Conservation (phyloP, 2,888 invertebrate species). For the Gibbula magus region DNA sequence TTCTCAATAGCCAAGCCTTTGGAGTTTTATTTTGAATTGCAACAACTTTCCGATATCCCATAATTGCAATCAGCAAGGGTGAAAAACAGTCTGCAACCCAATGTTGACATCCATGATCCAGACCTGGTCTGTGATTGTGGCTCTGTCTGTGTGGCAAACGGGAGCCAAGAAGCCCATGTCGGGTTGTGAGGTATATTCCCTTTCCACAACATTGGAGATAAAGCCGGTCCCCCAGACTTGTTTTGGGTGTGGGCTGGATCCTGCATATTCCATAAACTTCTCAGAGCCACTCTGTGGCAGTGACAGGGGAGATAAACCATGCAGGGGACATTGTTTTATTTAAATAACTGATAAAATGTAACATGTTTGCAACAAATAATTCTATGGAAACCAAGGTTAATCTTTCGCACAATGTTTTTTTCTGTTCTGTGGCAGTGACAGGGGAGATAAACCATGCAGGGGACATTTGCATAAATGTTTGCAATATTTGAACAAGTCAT, state of each 20-base stretch:
- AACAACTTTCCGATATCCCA: too few species aligned
- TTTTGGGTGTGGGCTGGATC: constrained; percentile 23
- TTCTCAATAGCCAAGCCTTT: too few species aligned
- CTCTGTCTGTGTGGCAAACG: constrained; percentile 4
- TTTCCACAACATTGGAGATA: constrained; percentile 29
- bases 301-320: constrained; percentile 24
- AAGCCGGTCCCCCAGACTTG: constrained; percentile 24
- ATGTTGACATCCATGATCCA: constrained; percentile 34
- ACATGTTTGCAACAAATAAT: neutral
- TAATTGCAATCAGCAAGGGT: too few species aligned
- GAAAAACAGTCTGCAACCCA: neutral
- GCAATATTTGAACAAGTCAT: too few species aligned
- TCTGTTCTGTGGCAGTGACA: constrained; percentile 17
- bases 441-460: constrained; percentile 22
- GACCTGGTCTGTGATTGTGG: constrained; percentile 11
- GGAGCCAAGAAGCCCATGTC: neutral
- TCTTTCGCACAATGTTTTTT: neutral
- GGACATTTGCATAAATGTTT: neutral
- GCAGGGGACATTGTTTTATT: too few species aligned
- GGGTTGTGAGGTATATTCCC: constrained; percentile 23
- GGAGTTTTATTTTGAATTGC: too few species aligned
- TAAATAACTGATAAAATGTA: too few species aligned
- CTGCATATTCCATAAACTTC: constrained; percentile 32
- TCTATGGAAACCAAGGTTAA: neutral
- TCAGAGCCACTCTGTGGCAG: constrained; percentile 14